These are phyloP conservation scores for Gopherus flavomarginatus DNA, from an alignment of 2,113 vertebrate species.

Conservation along the genomic window DNA sequence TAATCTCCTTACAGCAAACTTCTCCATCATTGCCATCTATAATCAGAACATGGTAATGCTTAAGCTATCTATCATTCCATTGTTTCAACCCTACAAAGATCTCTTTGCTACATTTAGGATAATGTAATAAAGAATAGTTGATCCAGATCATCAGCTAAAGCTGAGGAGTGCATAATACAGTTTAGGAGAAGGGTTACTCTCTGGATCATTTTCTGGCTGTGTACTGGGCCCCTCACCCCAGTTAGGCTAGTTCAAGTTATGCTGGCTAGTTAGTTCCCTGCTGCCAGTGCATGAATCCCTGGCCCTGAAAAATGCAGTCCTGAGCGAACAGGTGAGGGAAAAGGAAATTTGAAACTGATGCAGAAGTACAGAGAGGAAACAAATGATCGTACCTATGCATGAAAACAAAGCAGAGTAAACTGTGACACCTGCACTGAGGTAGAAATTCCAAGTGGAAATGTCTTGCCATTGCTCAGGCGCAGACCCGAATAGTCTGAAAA, in stretches of 20 bases:
- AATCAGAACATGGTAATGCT: neutral
- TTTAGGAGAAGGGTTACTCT: neutral
- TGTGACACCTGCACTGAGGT: neutral
- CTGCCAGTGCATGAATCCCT: neutral
- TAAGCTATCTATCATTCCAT: neutral
- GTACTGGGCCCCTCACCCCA: neutral
- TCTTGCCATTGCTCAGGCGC: neutral
- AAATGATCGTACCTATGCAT: neutral
- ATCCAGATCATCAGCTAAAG: neutral
- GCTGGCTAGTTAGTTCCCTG: neutral
- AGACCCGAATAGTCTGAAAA: neutral
- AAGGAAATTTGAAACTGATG: neutral
- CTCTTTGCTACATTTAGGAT: neutral
- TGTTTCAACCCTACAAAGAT: neutral
- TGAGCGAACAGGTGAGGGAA: neutral
- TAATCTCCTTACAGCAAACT: neutral
- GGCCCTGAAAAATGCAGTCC: neutral
- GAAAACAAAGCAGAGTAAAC: neutral
- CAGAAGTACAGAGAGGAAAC: neutral
- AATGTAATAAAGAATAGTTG: neutral
- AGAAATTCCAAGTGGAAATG: neutral
- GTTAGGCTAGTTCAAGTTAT: neutral
- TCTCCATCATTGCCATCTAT: neutral
- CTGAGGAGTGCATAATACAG: neutral
- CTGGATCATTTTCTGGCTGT: neutral